Conservation (phyloP, 1,140 invertebrate genomes). For the Homarus americanus region DNA sequence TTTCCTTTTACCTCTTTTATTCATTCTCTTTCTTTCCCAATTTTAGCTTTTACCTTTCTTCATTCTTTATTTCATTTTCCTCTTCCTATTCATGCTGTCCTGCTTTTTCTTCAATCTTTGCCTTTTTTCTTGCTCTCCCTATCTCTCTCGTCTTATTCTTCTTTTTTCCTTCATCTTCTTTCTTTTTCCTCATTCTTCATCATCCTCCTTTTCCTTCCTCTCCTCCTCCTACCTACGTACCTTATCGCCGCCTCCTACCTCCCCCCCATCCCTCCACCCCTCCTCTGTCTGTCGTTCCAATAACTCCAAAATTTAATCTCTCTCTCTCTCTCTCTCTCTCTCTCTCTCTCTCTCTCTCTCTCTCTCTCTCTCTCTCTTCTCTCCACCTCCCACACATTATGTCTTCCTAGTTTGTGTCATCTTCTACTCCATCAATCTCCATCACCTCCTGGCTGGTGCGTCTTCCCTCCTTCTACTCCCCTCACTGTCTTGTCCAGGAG, state of each 20-base stretch:
- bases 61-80: too few species aligned
- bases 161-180: neutral
- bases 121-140: neutral
- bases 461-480: neutral
- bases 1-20: too few species aligned
- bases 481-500: neutral
- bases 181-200: neutral
- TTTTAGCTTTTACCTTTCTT: too few species aligned
- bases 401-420: neutral
- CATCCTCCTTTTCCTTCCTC: neutral
- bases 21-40: too few species aligned
- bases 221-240: neutral
- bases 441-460: neutral
- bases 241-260: neutral
- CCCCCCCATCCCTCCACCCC: neutral
- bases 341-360: neutral
- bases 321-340: neutral
- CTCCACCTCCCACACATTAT: neutral
- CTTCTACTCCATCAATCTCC: neutral
- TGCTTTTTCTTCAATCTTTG: neutral
- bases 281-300: conserved; percentile 4
- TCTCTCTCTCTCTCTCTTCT: neutral
- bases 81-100: too few species aligned
- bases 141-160: neutral
- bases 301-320: neutral